These are phyloP conservation scores for Galleria mellonella DNA, from an alignment of 1,140 invertebrate species.

Conservation along the genomic window DNA sequence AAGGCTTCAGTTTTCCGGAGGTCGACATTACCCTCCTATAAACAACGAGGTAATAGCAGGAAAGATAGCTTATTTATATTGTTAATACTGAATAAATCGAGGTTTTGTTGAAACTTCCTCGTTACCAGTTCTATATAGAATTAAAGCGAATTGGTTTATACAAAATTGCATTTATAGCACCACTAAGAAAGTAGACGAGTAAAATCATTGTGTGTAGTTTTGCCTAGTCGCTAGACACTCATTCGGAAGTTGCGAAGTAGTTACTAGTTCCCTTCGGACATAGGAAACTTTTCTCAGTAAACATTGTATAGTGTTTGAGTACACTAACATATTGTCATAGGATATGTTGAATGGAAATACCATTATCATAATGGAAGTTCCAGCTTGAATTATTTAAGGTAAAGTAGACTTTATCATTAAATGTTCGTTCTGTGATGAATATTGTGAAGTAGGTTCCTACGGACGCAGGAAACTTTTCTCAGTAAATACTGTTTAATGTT, in stretches of 20 bases:
- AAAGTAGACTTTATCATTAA: too few relatives aligned
- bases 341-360: too few relatives aligned
- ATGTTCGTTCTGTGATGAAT: too few relatives aligned
- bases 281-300: neutral
- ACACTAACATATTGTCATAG: too few relatives aligned
- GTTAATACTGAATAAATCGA: conserved; percentile 25
- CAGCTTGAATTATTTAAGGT: too few relatives aligned
- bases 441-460: neutral
- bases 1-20: conserved; percentile 13
- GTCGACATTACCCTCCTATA: conserved; percentile 42
- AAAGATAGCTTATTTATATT: conserved; percentile 33
- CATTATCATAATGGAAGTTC: too few relatives aligned
- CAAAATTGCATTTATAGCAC: too few relatives aligned
- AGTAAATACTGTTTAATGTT: neutral
- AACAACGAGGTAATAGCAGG: conserved; percentile 46
- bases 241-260: neutral
- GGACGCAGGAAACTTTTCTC: neutral
- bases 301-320: neutral
- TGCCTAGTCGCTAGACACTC: neutral
- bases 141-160: too few relatives aligned
- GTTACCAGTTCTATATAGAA: too few relatives aligned
- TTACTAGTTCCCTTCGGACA: neutral
- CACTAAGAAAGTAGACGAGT: neutral
- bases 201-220: neutral
- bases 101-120: conserved; percentile 1